A percentile compares a stretch with the other conserved stretches of the same genome.
These are phyloP conservation scores for Ptychochromis oligacanthus DNA, from an alignment of 2,113 vertebrate genomes.

Conservation along the genomic window DNA sequence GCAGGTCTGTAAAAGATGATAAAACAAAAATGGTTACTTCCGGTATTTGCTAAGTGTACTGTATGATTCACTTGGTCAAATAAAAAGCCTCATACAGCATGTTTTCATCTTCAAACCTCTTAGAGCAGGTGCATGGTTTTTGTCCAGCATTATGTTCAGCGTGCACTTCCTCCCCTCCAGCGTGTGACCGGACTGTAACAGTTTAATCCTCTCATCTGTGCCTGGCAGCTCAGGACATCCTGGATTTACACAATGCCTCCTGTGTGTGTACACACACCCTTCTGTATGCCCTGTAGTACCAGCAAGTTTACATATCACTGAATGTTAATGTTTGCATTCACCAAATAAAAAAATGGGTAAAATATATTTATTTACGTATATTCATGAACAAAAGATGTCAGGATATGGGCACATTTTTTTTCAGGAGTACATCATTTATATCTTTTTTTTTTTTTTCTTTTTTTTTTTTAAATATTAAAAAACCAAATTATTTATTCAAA, in stretches of 20 bases:
- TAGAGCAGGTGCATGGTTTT: neutral
- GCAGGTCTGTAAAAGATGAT: fast-evolving
- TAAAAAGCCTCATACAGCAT: neutral
- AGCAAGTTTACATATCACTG: neutral
- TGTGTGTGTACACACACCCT: neutral
- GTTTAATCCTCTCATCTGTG: slow-evolving; percentile 56
- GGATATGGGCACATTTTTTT: neutral
- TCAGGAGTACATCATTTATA: no score
- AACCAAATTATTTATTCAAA: no score
- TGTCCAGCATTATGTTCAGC: neutral
- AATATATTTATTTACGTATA: neutral
- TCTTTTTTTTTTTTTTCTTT: no score
- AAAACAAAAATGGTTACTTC: neutral
- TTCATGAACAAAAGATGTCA: neutral
- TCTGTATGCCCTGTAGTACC: neutral
- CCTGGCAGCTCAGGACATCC: slow-evolving; percentile 55
- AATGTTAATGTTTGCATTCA: neutral
- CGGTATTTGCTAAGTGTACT: fast-evolving
- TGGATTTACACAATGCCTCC: slow-evolving; percentile 51
- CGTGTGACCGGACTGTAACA: slow-evolving; percentile 10
- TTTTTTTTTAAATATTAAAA: no score
- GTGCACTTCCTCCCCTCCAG: slow-evolving; percentile 16
- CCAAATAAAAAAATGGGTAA: neutral
- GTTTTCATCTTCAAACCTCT: neutral
- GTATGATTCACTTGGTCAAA: neutral